Base-by-base conservation (phyloP, 1,140 invertebrate species). In the Acromyrmex echinatior region DNA sequence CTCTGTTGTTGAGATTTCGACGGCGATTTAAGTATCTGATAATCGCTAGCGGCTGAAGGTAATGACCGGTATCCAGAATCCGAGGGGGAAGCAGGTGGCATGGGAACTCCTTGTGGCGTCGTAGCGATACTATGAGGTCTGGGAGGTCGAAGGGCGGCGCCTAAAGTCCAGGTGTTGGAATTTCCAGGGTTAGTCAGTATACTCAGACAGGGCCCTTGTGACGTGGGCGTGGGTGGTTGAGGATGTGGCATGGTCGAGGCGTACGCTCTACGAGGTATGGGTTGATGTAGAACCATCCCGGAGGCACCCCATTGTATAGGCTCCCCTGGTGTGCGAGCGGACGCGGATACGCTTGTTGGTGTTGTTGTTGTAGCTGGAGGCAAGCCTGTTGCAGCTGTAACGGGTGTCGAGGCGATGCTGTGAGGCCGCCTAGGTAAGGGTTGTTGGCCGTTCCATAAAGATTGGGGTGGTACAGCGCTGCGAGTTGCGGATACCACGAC, bases 11-110 rank as follows among this genome's bases (percentile, higher is more conserved):
- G 90, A 3, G 90, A 88, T 28, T 91, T 91, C 7, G 92, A 93
- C 0, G 95, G 94, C 0, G 95, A 95, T 73, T 95, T 96, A 71
- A 96, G 96, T 51, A 97, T 94, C 93, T 97, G 96, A 92, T 97
- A 96, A 87, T 97, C 96, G 92, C 96, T 97, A 35, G 96, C 95
- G 10, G 96, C 96, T 1, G 96, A 95, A 12, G 96, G 96, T n/a
- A 96, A 91, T 10, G 96, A 96, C 18, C 96, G 93, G 88, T 96
- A 96, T 0, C 96, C 96, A 0, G 96, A 96, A 87, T 96, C 96
- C 0, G 96, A 96, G 0, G 96, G 96, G 3, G 96, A 96, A 3
- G 95, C 93, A 0, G 92, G 89, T 18, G 92, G 90, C 68, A 91
- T 86, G 2, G 91, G 81, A 0, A 87, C 81, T 3, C 91, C 89